Evolutionary conservation across 2,888 invertebrate species (phyloP).

Genomic region (Calameuta idolon): DNA sequence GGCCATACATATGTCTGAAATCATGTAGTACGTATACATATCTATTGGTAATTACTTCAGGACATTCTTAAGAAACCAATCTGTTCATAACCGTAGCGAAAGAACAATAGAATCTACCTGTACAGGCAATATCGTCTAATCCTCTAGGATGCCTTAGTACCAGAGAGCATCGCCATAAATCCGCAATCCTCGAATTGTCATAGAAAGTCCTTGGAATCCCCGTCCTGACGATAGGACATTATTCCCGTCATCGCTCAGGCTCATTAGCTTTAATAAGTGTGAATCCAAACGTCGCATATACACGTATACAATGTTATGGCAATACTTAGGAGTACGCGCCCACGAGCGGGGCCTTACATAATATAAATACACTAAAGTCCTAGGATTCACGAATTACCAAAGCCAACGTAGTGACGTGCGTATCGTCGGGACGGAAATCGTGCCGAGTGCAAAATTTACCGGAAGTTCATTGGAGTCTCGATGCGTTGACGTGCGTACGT

Average conservation of each 20-base stretch:
- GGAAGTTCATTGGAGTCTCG: not conserved
- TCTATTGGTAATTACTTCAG: not conserved
- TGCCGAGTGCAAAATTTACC: not conserved
- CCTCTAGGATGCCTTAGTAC: conserved; percentile 12
- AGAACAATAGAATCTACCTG: not conserved
- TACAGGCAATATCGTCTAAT: conserved; percentile 1
- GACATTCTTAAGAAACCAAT: not conserved
- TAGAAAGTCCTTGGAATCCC: not conserved
- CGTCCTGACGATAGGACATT: not conserved
- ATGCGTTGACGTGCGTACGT: not conserved
- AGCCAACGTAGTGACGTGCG: conserved; percentile 46
- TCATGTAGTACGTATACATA: not conserved
- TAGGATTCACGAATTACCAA: conserved; percentile 63
- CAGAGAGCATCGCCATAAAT: conserved; percentile 16
- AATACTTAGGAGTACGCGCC: conserved; percentile 42
- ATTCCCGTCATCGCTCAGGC: not conserved
- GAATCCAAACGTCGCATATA: conserved; percentile 52
- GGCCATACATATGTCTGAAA: not conserved
- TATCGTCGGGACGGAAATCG: not conserved
- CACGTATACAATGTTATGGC: conserved; percentile 56
- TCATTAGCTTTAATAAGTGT: conserved; percentile 64
- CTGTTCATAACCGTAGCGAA: not conserved
- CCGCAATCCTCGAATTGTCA: conserved; percentile 1
- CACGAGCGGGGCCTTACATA: conserved; percentile 23
- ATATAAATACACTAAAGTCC: conserved; percentile 51